Evolutionary conservation across 2,888 invertebrate species (phyloP), one percentile per base, ranked within the genome.

Genomic region (Rhamphomyia laevipes): DNA sequence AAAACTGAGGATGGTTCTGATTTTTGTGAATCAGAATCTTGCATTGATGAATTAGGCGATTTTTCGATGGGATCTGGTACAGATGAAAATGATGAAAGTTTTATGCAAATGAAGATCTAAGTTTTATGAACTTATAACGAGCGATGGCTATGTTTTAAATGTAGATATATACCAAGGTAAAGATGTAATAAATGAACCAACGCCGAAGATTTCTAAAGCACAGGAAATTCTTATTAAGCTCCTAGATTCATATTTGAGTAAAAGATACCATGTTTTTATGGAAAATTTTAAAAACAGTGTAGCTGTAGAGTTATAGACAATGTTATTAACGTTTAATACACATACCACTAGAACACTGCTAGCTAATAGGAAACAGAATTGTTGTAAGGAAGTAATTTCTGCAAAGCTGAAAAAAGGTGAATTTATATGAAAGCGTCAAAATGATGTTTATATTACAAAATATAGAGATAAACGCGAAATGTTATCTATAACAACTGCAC

Each of bases 191-290:
- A 35, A 35, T n/a, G 13, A n/a, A n/a, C n/a, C 3, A 35, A 35
- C n/a, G 13, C 4, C n/a, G 5, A n/a, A 13, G 3, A n/a, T n/a
- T n/a, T 35, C 35, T n/a, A 35, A 35, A 35, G 13, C n/a, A 4
- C n/a, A 35, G 4, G 5, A 35, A n/a, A 35, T 35, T n/a, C 13
- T 35, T n/a, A 13, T 35, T 2, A 35, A 35, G 7, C n/a, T 35
- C 3, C 3, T 35, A 7, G 7, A 4, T 6, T 4, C 13, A 3
- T 35, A 35, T 35, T 48, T 62, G 15, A 51, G 58, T 46, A 57
- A 58, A 47, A 61, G 61, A 21, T 58, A 60, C 51, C 51, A 60
- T 46, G 43, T 63, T 17, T 60, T 51, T 48, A 62, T 61, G 59
- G 59, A 62, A 46, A 59, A 58, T 50, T 58, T 53, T 53, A 58